These are phyloP conservation scores for Cyclargus thomasi DNA, from an alignment of 1,140 invertebrate species.

Conservation along the genomic window DNA sequence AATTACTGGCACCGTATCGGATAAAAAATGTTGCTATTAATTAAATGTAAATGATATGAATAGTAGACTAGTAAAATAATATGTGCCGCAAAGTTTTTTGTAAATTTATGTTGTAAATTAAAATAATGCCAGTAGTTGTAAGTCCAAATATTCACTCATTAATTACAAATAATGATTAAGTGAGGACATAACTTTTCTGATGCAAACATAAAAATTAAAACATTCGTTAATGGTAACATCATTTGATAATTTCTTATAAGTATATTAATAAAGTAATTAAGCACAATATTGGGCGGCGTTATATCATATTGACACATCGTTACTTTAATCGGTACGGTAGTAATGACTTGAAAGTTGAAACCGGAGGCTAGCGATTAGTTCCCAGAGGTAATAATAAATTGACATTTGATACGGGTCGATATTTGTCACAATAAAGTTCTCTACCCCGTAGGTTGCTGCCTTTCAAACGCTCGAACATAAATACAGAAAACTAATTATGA, in stretches of 20 bases:
- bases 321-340: slow-evolving; percentile 26
- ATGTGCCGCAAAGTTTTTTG: no score
- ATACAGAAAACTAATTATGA: slow-evolving; percentile 11
- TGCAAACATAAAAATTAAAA: no score
- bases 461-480: slow-evolving; percentile 9
- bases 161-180: no score
- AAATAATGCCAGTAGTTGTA: no score
- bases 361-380: slow-evolving; percentile 21
- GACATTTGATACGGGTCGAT: slow-evolving; percentile 30
- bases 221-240: not conserved
- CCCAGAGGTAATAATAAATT: slow-evolving; percentile 34
- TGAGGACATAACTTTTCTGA: no score
- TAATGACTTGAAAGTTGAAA: slow-evolving; percentile 24
- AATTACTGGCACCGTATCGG: no score
- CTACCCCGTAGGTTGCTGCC: slow-evolving; percentile 21
- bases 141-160: no score
- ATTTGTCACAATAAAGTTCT: slow-evolving; percentile 31
- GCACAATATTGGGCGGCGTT: not conserved
- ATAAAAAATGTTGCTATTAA: no score
- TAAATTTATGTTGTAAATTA: no score
- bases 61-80: no score
- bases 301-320: slow-evolving; percentile 16
- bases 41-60: no score
- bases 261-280: not conserved
- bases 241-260: not conserved